These are phyloP conservation scores for Sebastes paucispinis DNA, from an alignment of 2,797 vertebrate genomes.

Conservation along the genomic window DNA sequence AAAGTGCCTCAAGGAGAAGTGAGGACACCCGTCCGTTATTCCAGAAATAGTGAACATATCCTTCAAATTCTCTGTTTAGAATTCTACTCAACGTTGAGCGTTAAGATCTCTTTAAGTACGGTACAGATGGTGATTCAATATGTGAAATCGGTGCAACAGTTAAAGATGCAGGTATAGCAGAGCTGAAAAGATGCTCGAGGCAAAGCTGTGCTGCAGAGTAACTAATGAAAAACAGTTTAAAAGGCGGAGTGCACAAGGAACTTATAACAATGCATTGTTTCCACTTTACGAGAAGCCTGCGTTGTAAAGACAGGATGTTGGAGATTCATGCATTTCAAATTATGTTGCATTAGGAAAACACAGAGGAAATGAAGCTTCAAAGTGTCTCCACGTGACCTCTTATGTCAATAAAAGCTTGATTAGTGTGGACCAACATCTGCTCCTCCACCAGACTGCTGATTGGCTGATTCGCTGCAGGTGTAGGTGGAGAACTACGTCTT, in stretches of 20 bases:
- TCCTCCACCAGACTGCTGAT: not conserved
- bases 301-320: not conserved
- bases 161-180: not conserved
- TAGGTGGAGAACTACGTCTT: not conserved
- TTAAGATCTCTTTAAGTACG: not conserved
- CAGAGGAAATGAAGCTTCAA: not conserved
- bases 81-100: not conserved
- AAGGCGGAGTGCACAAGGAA: not conserved
- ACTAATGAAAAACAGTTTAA: not conserved
- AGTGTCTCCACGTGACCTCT: not conserved
- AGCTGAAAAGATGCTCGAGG: not conserved
- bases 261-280: not conserved
- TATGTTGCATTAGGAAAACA: not conserved
- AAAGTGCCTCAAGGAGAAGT: slow-evolving; percentile 23
- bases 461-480: not conserved
- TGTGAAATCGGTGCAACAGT: not conserved
- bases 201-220: not conserved
- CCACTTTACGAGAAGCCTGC: no score
- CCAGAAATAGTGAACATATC: slow-evolving; percentile 6
- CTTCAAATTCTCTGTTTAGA: not conserved
- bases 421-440: not conserved
- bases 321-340: not conserved
- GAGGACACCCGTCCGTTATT: slow-evolving; percentile 22
- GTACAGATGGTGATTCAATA: not conserved
- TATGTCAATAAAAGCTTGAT: not conserved